phyloP scores from a whole-genome alignment of 2,888 invertebrate genomes.

The Asteroscopus sphinx region DNA sequence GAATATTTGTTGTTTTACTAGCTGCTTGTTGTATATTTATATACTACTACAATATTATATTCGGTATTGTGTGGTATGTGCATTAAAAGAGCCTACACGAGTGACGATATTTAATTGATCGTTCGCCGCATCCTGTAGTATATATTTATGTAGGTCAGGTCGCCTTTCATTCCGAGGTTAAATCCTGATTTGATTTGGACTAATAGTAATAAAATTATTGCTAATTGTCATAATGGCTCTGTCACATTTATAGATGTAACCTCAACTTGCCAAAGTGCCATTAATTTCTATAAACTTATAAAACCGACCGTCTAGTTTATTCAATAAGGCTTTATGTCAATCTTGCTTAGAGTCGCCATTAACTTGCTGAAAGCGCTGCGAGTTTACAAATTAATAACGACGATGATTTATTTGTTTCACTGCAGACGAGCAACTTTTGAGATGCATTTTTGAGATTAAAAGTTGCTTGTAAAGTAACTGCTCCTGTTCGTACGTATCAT shows the following conservation, averaged over 20 bases:
- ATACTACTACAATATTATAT: too few relatives aligned
- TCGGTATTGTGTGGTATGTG: too few relatives aligned
- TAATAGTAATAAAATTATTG: too few relatives aligned
- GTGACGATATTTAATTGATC: too few relatives aligned
- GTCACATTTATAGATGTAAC: constrained; percentile 2
- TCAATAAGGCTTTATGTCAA: constrained; percentile 39
- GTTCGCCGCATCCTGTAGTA: too few relatives aligned
- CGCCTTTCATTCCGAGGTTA: too few relatives aligned
- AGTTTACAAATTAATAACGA: constrained; percentile 41
- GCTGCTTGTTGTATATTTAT: too few relatives aligned
- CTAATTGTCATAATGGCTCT: not conserved
- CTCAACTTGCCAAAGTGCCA: constrained; percentile 16
- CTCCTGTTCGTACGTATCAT: not conserved
- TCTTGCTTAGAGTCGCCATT: constrained; percentile 31
- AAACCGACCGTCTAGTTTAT: constrained; percentile 29
- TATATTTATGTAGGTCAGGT: too few relatives aligned
- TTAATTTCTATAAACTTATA: constrained; percentile 22
- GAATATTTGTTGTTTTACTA: not conserved
- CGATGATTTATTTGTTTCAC: constrained; percentile 34
- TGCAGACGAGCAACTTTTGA: constrained; percentile 5
- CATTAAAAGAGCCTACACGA: too few relatives aligned
- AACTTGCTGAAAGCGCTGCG: constrained; percentile 7
- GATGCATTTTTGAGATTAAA: not conserved
- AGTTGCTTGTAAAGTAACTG: not conserved
- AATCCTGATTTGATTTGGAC: too few relatives aligned